Evolutionary conservation across 1,140 invertebrate species (phyloP), one percentile per base, ranked within the genome.

Genomic region (Coptotermes formosanus): DNA sequence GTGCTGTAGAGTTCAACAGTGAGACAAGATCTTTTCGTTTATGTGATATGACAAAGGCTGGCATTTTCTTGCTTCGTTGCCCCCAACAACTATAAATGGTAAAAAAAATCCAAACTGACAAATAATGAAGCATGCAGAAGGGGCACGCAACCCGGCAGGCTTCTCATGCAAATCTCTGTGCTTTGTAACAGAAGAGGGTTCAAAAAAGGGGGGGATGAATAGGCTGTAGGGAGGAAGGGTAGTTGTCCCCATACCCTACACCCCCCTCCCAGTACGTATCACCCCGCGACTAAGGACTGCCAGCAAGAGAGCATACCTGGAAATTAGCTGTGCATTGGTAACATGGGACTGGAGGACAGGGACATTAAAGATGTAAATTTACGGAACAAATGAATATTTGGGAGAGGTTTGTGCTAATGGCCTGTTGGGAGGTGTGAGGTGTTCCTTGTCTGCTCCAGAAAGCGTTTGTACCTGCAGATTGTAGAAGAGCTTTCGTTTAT

Each of bases 61-160:
- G 64, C 64, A 75, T 30, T 75, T n/a, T 75, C 64, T 75, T 75
- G 64, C 64, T 75, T 16, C 64, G 64, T n/a, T 75, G 64, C 64
- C 64, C 64, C 64, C 25, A 30, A 75, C 64, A 75, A 75, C 19
- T 30, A 75, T 75, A 30, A 75, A 75, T n/a, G 25, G n/a, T 75
- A 75, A 75, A 75, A 75, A 75, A 75, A 75, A 75, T 75, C 64
- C 25, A 75, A 83, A 83, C 82, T 83, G 82, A 83, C 48, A 83
- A 83, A 83, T 45, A 83, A 52, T 44, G 43, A 52, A 52, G 38
- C 43, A 16, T 44, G 82, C 0, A 52, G 82, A 25, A 82, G 82
- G 23, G 82, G 82, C 9, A 44, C n/a, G n/a, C n/a, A n/a, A n/a
- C 30, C 43, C 30, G 8, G 32, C 3, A 19, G n/a, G 43, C 48